Conservation (phyloP, 1,140 invertebrate genomes). For the Fopius arisanus region DNA sequence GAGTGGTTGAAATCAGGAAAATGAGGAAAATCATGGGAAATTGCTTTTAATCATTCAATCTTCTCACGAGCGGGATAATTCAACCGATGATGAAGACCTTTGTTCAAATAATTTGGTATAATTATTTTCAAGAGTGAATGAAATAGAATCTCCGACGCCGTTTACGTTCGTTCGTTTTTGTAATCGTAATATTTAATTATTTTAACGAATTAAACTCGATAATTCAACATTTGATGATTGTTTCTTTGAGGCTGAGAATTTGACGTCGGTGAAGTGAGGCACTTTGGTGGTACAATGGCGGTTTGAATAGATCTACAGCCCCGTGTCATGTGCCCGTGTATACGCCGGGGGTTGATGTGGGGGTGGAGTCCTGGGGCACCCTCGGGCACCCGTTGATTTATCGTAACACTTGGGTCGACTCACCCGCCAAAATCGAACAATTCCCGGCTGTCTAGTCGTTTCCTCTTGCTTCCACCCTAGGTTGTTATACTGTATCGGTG, state of each 20-base stretch:
- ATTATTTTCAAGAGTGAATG: too few species aligned
- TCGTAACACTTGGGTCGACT: conserved; percentile 41
- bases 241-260: not conserved
- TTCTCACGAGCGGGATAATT: too few species aligned
- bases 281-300: conserved; percentile 40
- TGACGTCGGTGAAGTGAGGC: not conserved
- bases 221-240: not conserved
- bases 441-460: not conserved
- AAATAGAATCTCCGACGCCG: too few species aligned
- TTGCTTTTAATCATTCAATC: too few species aligned
- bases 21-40: too few species aligned
- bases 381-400: conserved; percentile 42
- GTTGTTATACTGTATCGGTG: not conserved
- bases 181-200: too few species aligned
- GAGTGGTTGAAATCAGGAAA: too few species aligned
- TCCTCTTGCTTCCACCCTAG: not conserved
- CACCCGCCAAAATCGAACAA: conserved; percentile 33
- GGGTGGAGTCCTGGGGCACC: conserved; percentile 37
- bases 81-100: too few species aligned
- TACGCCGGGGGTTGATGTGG: conserved; percentile 33
- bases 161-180: too few species aligned
- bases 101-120: too few species aligned
- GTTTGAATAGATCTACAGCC: conserved; percentile 19
- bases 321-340: conserved; percentile 29
- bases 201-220: not conserved